Conservation (phyloP, 2,888 invertebrate genomes). For the Carcina quercana region DNA sequence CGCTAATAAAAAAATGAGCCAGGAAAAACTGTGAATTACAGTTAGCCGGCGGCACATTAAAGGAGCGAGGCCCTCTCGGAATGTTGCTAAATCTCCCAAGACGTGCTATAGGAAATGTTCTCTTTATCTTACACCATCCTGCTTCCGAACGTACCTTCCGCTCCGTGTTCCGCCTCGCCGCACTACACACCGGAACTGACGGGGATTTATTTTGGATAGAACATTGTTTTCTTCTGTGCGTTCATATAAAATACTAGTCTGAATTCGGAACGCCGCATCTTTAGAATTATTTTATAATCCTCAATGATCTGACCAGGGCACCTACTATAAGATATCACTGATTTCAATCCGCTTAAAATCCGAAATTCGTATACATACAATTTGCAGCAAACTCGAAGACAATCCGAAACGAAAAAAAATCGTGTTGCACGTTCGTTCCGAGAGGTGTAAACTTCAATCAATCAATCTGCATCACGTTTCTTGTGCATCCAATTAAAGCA, state of each 20-base stretch:
- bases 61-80: conserved; percentile 43
- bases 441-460: too few species aligned
- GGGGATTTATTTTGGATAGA: conserved; percentile 58
- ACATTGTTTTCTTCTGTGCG: conserved; percentile 16
- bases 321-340: too few species aligned
- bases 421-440: too few species aligned
- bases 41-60: conserved; percentile 33
- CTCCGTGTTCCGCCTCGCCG: conserved; percentile 49
- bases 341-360: too few species aligned
- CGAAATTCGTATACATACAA: too few species aligned
- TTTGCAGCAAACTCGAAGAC: too few species aligned
- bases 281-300: too few species aligned
- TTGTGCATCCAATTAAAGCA: too few species aligned
- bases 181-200: conserved; percentile 57
- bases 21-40: conserved; percentile 35
- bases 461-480: too few species aligned
- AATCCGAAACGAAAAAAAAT: too few species aligned
- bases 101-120: conserved; percentile 70
- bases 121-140: conserved; percentile 72
- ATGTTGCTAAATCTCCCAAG: conserved; percentile 66
- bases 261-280: too few species aligned
- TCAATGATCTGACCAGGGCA: too few species aligned
- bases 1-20: conserved; percentile 9
- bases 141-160: conserved; percentile 65
- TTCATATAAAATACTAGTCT: conserved; percentile 1